Evolutionary conservation across 1,140 invertebrate species (phyloP).

Genomic region (Schlechtendalia chinensis): DNA sequence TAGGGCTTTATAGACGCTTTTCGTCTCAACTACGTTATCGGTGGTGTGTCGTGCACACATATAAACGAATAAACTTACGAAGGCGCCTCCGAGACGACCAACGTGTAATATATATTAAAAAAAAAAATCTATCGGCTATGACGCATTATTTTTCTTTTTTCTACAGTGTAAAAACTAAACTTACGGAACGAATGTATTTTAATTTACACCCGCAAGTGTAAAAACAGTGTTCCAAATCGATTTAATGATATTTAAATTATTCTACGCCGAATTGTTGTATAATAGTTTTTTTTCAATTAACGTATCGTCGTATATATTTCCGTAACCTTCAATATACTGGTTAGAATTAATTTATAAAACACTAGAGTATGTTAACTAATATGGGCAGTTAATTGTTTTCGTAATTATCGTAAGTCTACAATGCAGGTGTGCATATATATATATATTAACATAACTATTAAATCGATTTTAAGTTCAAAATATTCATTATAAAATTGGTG

Average conservation of each 20-base stretch:
- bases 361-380: too few relatives aligned
- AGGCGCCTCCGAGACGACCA: not conserved
- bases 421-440: too few relatives aligned
- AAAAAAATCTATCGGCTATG: slow-evolving; percentile 9
- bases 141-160: not conserved
- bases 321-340: too few relatives aligned
- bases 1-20: not conserved
- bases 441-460: too few relatives aligned
- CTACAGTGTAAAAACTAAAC: not conserved
- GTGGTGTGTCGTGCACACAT: not conserved
- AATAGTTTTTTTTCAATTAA: not conserved
- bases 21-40: not conserved
- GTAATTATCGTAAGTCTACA: too few relatives aligned
- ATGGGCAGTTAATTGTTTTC: too few relatives aligned
- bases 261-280: too few relatives aligned
- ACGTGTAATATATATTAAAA: slow-evolving; percentile 28
- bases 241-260: too few relatives aligned
- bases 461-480: too few relatives aligned
- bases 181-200: not conserved
- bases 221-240: not conserved
- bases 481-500: too few relatives aligned
- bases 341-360: too few relatives aligned
- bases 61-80: not conserved
- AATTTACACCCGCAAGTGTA: not conserved
- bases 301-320: not conserved